Evolutionary conservation across 2,113 vertebrate species (phyloP).

Genomic region (Rhegmatorhina hoffmannsi): DNA sequence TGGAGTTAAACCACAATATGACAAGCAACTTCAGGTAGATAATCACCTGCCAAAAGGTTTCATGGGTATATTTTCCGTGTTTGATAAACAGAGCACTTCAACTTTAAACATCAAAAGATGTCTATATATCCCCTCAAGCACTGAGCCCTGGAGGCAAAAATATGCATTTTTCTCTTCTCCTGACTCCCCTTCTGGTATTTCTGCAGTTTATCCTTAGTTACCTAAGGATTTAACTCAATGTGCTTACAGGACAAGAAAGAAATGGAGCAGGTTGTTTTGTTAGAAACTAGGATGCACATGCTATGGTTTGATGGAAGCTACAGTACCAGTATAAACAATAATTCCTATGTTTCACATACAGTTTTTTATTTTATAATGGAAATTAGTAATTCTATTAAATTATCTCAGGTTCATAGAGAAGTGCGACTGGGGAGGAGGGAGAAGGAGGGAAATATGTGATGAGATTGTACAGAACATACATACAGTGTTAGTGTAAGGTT

Average conservation of each 20-base stretch:
- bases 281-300: neutral
- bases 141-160: neutral
- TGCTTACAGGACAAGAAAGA: neutral
- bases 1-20: neutral
- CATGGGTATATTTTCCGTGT: neutral
- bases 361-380: neutral
- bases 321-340: neutral
- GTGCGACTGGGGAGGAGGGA: neutral
- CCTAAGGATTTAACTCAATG: neutral
- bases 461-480: neutral
- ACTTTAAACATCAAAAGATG: neutral
- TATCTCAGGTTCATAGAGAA: neutral
- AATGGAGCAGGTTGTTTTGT: neutral
- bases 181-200: neutral
- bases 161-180: neutral
- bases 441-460: neutral
- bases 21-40: neutral
- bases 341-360: neutral
- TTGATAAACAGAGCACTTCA: neutral
- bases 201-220: neutral
- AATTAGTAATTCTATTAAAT: neutral
- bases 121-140: neutral
- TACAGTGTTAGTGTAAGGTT: neutral
- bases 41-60: neutral
- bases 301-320: neutral